These are phyloP conservation scores for Dicycla oo DNA, from an alignment of 2,888 invertebrate genomes.

Conservation along the genomic window DNA sequence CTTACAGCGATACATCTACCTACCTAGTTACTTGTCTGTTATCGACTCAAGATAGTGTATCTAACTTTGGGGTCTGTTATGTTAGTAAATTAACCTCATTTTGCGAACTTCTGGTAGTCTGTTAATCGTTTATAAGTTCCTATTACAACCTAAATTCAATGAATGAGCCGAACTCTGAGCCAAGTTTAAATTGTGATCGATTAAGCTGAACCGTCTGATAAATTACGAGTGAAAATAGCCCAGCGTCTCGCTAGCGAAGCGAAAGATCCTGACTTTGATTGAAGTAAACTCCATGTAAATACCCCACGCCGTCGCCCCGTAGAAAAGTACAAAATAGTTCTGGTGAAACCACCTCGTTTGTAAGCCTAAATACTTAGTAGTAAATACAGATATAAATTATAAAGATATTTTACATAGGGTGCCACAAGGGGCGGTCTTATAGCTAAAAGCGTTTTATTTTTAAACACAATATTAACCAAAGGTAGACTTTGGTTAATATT, in stretches of 20 bases:
- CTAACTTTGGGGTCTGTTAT: constrained; percentile 37
- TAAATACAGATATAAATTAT: too few species aligned
- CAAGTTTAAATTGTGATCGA: constrained; percentile 54
- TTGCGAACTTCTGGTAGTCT: constrained; percentile 17
- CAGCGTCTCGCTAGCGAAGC: constrained; percentile 29
- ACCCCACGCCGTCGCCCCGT: neutral
- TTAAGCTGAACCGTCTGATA: constrained; percentile 47
- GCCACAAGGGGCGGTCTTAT: neutral
- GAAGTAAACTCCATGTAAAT: constrained; percentile 1
- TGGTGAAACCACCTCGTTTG: neutral
- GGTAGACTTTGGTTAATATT: neutral
- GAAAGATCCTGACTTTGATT: constrained; percentile 41
- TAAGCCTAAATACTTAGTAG: neutral
- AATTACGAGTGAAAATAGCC: constrained; percentile 46
- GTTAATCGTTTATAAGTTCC: constrained; percentile 32
- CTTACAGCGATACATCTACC: neutral
- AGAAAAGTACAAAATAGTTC: constrained; percentile 8
- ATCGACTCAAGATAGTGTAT: constrained; percentile 20
- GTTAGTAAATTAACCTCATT: constrained; percentile 42
- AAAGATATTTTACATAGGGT: too few species aligned
- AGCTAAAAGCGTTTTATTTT: too few species aligned
- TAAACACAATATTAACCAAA: too few species aligned
- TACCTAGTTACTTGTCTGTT: constrained; percentile 7
- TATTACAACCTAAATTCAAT: constrained; percentile 33
- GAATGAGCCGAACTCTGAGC: constrained; percentile 27